Base-by-base conservation (phyloP, 1,140 invertebrate species). In the Panulirus ornatus region DNA sequence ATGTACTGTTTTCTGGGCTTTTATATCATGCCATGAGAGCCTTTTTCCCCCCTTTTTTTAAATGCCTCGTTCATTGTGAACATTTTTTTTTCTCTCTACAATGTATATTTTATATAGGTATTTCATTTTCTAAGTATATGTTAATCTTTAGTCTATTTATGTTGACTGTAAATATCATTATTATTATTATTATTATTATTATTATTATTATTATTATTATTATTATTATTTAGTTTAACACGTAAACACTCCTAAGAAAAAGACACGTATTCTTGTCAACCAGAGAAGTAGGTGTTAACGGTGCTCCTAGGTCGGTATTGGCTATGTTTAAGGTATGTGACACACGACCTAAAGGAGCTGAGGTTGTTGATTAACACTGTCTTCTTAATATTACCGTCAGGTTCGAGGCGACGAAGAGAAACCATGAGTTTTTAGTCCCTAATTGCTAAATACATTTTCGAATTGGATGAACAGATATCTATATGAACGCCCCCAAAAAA, bases 281-380 rank as follows among this genome's bases (percentile, higher is more conserved):
- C 66, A 82, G 22, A 38, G 88, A 89, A 89, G 88, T 82, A 81
- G 84, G 88, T 89, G 88, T 83, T 89, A 70, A 79, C 47, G 70
- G 79, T 75, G 81, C 70, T 83, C 81, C 84, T 83, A 83, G 88
- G 88, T 84, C 88, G 42, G 66, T 27, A 83, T 27, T 73, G 30
- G 36, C 42, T 42, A 30, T n/a, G 19, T 36, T 70, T 76, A 81
- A 75, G 88, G 88, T 71, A 54, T 86, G 88, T 84, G 81, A 83
- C 51, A n/a, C n/a, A 34, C 79, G 79, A 75, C 88, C 88, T 83
- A 83, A 83, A n/a, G 42, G 71, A 84, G 88, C 66, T 38, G 30
- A 83, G 70, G 88, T 89, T 89, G 88, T 89, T 89, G 88, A 81
- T 75, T 89, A 73, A 75, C 88, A 89, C 88, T 83, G 36, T 83